Conservation (phyloP, 2,797 vertebrate genomes). For the Coracias cyanogaster region DNA sequence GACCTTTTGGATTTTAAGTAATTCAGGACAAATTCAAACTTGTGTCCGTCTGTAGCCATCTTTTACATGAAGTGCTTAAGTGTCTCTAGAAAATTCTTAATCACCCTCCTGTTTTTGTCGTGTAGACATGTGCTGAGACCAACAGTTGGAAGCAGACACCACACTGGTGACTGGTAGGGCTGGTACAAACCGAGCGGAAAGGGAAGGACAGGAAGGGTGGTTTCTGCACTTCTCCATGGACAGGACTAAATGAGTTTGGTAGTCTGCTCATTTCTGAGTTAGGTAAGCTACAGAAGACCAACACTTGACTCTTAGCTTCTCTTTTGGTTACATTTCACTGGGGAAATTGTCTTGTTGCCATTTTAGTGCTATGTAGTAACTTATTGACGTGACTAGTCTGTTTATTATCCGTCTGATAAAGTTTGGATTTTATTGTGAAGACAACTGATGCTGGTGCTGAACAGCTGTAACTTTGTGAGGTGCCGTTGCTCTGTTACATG, state of each 20-base stretch:
- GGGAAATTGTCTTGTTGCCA: not conserved
- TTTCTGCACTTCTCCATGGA: accelerated
- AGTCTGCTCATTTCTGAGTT: not conserved
- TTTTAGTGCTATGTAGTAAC: not conserved
- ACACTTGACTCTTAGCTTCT: not conserved
- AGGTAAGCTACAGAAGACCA: not conserved
- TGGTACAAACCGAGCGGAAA: not conserved
- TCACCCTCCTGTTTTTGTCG: not conserved
- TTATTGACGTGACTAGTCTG: not conserved
- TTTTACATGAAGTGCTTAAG: not conserved
- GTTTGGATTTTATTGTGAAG: not conserved
- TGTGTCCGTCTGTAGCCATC: not conserved
- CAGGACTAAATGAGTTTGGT: not conserved
- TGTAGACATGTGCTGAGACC: not conserved
- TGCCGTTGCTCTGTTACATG: not conserved
- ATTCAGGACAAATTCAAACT: not conserved
- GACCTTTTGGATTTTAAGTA: not conserved
- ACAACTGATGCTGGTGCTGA: not conserved
- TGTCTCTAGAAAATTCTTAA: not conserved
- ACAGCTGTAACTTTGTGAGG: not conserved
- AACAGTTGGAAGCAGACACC: not conserved
- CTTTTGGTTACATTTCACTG: not conserved
- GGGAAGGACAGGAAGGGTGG: not conserved
- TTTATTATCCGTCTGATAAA: not conserved
- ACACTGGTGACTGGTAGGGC: not conserved